Conservation (phyloP, 1,140 invertebrate genomes). For the Diorhabda elongata region DNA sequence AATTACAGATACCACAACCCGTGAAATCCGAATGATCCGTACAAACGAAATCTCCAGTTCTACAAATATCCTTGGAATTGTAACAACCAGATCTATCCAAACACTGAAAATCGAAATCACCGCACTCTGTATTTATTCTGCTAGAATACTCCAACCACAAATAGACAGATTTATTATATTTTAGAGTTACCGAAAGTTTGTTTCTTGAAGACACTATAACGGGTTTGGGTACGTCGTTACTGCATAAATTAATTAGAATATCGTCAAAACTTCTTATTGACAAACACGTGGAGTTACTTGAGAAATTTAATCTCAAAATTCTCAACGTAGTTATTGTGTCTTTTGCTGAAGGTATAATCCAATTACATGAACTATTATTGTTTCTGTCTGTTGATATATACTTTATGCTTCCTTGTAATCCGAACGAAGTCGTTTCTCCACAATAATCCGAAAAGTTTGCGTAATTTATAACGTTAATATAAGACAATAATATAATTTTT, state of each 20-base stretch:
- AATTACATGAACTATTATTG: constrained; percentile 2
- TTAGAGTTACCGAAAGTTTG: not conserved
- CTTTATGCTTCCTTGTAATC: too few species aligned
- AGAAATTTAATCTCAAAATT: not conserved
- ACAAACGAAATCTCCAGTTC: constrained; percentile 4
- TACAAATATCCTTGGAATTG: constrained; percentile 10
- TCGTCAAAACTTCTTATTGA: not conserved
- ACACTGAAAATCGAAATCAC: constrained; percentile 9
- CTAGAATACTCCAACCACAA: not conserved
- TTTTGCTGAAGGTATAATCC: not conserved
- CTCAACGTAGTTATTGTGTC: constrained; percentile 8
- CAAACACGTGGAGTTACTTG: not conserved
- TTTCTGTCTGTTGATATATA: not conserved
- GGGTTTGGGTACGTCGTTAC: not conserved
- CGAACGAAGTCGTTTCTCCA: too few species aligned
- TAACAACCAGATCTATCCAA: constrained; percentile 7
- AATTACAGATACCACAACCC: constrained; percentile 1
- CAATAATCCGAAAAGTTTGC: too few species aligned
- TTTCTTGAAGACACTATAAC: not conserved
- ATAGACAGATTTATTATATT: not conserved
- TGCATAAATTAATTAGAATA: constrained; percentile 14
- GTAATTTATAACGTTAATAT: too few species aligned
- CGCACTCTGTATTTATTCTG: constrained; percentile 4
- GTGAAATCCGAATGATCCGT: constrained; percentile 7
- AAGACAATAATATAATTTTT: too few species aligned